Base-by-base conservation (phyloP, 2,113 vertebrate genomes). In the Nyctibius bracteatus region DNA sequence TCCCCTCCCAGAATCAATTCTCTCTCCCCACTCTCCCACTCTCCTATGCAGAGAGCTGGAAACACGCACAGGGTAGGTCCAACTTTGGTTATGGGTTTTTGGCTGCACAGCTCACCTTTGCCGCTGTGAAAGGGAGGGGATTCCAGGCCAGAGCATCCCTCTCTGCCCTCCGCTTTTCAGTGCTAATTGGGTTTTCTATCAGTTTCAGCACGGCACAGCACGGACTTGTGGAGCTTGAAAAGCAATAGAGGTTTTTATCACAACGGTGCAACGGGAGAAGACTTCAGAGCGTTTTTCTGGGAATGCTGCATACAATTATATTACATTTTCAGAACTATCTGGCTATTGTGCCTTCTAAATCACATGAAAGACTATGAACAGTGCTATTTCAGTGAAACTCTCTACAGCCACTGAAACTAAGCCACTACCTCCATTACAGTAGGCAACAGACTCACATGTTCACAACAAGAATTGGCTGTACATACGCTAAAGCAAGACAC, bases 261-360 rank as follows among this genome's bases (percentile, higher is more conserved):
- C 88, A 86, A 43, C 8, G 9, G 61, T 57, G 65, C 78, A 75
- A 79, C 0, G 0, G 52, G 47, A 86, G 55, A 81, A 54, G 58
- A 65, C 67, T 93, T 93, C 30, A 51, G 59, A 86, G 68, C 41
- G 41, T 84, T 93, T 93, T 95, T 72, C 79, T 82, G 81, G n/a
- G 75, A 86, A 92, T 0, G 0, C 22, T 28, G 8, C 2, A 7
- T 24, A 85, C 43, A 90, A n/a, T 78, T 90, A 78, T 10, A 86
- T 59, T 51, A 86, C 54, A 57, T 59, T 43, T 94, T 79, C 68
- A 88, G 67, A 94, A 78, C 5, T 81, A 57, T 19, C 66, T 75
- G 74, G 86, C 84, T 85, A 47, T 33, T 91, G 57, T 61, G 68
- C 30, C 73, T 94, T 73, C 71, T 94, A 91, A 94, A 67, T 54